These are phyloP conservation scores for Morus bassanus DNA, from an alignment of 2,797 vertebrate genomes.

Conservation along the genomic window DNA sequence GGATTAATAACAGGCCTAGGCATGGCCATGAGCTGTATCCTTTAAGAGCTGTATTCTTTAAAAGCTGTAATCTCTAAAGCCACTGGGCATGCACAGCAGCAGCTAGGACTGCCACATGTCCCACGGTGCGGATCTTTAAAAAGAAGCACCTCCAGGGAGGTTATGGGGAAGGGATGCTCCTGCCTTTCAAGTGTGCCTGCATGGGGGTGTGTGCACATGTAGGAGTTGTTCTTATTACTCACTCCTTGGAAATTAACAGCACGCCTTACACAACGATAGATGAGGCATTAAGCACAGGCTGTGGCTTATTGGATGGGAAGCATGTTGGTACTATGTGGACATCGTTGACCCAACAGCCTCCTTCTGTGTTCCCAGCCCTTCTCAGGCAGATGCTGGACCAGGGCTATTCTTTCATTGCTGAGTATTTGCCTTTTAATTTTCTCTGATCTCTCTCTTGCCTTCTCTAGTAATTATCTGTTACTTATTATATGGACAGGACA, in stretches of 20 bases:
- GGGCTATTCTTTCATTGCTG: not conserved
- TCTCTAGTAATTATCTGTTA: not conserved
- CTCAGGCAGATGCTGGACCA: not conserved
- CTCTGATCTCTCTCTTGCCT: not conserved
- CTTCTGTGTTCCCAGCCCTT: not conserved
- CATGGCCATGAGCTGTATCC: not conserved
- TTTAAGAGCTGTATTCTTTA: not conserved
- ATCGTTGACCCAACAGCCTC: not conserved
- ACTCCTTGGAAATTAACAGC: not conserved
- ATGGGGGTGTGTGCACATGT: not conserved
- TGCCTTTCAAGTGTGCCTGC: not conserved
- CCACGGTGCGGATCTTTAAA: accelerated
- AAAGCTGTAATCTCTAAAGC: not conserved
- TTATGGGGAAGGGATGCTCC: not conserved
- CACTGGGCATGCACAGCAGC: not conserved
- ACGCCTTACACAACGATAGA: accelerated
- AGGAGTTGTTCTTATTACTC: not conserved
- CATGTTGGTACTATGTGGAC: accelerated
- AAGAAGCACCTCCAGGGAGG: not conserved
- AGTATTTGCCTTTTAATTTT: not conserved
- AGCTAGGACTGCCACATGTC: not conserved
- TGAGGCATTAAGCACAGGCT: not conserved
- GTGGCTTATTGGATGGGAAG: not conserved
- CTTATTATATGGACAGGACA: not conserved
- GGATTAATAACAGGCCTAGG: not conserved